phyloP scores from a whole-genome alignment of 2,888 invertebrate genomes.

The Patella pellucida region DNA sequence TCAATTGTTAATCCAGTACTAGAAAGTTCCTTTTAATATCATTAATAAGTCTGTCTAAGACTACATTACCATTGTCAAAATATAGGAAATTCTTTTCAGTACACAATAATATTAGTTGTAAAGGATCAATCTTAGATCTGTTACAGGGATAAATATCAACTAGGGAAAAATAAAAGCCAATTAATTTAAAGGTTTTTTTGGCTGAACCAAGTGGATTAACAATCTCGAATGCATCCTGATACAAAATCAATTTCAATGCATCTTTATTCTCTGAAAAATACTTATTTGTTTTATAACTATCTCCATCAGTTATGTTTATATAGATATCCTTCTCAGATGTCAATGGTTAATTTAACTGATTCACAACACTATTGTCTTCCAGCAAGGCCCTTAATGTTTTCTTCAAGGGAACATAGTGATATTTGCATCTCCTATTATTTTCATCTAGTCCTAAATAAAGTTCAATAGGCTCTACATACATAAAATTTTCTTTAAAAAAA shows the following conservation, averaged over 20 bases:
- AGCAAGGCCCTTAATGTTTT: background rate
- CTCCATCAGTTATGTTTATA: background rate
- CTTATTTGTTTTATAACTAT: background rate
- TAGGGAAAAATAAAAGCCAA: background rate
- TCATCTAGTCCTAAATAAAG: constrained; percentile 1
- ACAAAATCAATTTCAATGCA: constrained; percentile 4
- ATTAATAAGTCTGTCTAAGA: background rate
- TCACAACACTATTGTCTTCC: background rate
- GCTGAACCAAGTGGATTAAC: constrained; percentile 5
- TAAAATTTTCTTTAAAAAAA: background rate
- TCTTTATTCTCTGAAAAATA: background rate
- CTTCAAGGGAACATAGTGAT: constrained; percentile 1
- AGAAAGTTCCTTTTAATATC: constrained; percentile 11
- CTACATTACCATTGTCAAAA: constrained; percentile 9
- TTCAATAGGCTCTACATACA: background rate
- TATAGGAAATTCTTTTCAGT: constrained; percentile 1
- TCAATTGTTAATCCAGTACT: background rate
- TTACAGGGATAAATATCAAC: background rate
- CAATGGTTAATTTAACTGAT: constrained; percentile 1
- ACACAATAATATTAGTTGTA: background rate
- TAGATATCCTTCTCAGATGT: background rate
- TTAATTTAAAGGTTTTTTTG: constrained; percentile 4
- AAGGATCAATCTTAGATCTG: constrained; percentile 3
- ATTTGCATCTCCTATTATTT: background rate
- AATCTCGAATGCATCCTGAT: constrained; percentile 6